These are phyloP conservation scores for Onychorhynchus coronatus DNA, from an alignment of 2,113 vertebrate genomes.

Conservation along the genomic window DNA sequence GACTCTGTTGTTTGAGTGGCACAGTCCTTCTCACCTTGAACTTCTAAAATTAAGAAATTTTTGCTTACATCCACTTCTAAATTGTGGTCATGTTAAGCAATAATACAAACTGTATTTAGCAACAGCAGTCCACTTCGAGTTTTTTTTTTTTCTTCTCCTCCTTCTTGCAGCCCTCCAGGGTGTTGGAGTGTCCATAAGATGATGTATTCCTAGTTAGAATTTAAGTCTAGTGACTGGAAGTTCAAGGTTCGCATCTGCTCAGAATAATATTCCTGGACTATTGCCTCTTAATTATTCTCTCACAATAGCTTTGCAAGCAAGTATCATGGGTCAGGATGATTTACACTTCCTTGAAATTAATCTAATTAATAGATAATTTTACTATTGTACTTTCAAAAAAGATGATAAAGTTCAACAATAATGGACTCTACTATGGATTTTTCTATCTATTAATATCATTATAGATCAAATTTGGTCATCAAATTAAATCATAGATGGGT, in stretches of 20 bases:
- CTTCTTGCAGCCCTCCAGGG: background rate
- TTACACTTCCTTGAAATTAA: conserved; percentile 61
- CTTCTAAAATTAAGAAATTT: background rate
- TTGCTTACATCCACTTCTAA: background rate
- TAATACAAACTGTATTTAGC: background rate
- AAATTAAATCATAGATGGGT: conserved; percentile 40
- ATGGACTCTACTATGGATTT: conserved; percentile 63
- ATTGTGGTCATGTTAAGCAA: background rate
- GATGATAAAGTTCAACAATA: conserved; percentile 55
- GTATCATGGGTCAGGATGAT: conserved; percentile 47
- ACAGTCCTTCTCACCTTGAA: background rate
- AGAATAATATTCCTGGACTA: conserved; percentile 28
- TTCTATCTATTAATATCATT: conserved; percentile 49
- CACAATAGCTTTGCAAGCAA: conserved; percentile 46
- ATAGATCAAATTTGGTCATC: conserved; percentile 35
- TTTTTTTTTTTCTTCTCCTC: background rate
- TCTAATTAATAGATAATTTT: conserved; percentile 65
- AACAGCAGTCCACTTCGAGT: background rate
- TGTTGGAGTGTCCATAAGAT: background rate
- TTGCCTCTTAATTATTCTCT: conserved; percentile 53
- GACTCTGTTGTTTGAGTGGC: background rate
- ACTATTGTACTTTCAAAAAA: conserved; percentile 47
- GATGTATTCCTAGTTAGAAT: conserved; percentile 13
- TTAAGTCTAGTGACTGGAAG: conserved; percentile 19
- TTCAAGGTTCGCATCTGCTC: conserved; percentile 23